Evolutionary conservation across 92 coral and sea anemone species (phyloP).

Genomic region (Metridium senile): DNA sequence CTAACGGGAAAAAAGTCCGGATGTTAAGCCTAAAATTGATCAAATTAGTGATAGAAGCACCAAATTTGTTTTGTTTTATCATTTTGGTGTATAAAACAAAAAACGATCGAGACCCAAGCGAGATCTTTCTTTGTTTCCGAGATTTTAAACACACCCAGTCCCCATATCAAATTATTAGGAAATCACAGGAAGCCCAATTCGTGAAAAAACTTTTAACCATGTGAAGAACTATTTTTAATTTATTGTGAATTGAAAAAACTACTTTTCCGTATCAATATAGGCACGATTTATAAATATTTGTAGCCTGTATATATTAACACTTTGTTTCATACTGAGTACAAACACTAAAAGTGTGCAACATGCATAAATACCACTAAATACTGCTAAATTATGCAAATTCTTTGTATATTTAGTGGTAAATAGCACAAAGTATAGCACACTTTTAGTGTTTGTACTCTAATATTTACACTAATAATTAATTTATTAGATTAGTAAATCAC

Average conservation of each 20-base stretch:
- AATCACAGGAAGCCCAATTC: not conserved
- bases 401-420: no score
- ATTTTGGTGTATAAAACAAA: not conserved
- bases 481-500: not conserved
- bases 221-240: no score
- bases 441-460: no score
- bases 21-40: not conserved
- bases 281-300: not conserved
- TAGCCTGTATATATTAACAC: not conserved
- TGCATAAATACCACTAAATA: no score
- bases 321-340: no score
- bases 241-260: no score
- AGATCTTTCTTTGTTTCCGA: not conserved
- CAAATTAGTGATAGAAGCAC: not conserved
- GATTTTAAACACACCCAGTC: not conserved
- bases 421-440: no score
- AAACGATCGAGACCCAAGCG: not conserved
- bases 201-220: not conserved
- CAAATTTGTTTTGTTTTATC: not conserved
- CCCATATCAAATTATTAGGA: not conserved
- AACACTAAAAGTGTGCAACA: no score
- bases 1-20: no score
- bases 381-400: no score
- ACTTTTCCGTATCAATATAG: no score
- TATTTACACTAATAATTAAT: no score